Conservation (phyloP, 2,113 vertebrate genomes). For the Baryphthengus martii region DNA sequence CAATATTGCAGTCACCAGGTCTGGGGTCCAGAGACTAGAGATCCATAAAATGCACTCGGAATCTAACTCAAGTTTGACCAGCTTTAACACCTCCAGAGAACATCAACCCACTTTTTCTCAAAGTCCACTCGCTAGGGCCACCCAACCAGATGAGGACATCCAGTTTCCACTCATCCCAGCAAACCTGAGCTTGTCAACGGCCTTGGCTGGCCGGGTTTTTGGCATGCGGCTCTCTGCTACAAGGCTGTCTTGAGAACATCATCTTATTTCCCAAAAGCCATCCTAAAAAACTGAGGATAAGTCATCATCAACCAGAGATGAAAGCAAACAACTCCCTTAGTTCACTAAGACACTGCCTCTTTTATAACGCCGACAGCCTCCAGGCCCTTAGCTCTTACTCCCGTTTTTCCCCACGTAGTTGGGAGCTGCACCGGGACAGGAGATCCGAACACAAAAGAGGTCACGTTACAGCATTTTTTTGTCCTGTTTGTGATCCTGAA, state of each 20-base stretch:
- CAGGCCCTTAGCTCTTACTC: neutral
- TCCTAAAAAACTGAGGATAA: neutral
- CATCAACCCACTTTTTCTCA: neutral
- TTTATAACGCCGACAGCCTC: fast-evolving
- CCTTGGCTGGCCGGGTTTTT: neutral
- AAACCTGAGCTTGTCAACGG: no score
- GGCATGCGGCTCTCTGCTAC: neutral
- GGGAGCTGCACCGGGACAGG: neutral
- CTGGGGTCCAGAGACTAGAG: neutral
- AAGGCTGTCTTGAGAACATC: neutral
- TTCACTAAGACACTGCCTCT: neutral
- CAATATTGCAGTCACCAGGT: neutral
- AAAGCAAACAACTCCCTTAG: neutral
- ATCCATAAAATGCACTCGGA: neutral
- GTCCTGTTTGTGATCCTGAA: neutral
- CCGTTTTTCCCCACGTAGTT: neutral
- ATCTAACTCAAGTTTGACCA: neutral
- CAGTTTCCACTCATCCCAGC: fast-evolving
- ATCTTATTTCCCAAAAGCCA: neutral
- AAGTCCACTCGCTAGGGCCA: neutral
- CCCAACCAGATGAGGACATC: neutral
- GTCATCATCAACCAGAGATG: neutral
- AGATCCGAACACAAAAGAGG: neutral
- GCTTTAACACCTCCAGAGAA: neutral
- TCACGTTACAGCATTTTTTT: fast-evolving